Conservation (phyloP, 2,797 vertebrate genomes). For the Pyrrhura leucotis region DNA sequence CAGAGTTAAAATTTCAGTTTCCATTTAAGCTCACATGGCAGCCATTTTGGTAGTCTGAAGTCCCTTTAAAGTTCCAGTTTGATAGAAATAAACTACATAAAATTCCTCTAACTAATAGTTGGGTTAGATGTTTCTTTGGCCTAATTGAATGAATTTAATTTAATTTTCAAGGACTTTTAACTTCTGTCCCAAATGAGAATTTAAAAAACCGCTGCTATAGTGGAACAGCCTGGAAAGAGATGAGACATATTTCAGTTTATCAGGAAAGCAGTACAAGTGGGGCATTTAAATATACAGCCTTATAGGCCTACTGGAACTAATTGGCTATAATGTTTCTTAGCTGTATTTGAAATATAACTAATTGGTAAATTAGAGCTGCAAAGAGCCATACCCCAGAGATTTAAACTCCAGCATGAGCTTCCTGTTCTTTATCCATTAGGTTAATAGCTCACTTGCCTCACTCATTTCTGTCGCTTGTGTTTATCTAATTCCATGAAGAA, state of each 20-base stretch:
- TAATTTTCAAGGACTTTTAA: constrained; percentile 74
- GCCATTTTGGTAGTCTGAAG: constrained; percentile 4
- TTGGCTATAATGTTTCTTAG: constrained; percentile 52
- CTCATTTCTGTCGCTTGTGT: neutral
- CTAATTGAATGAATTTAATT: constrained; percentile 68
- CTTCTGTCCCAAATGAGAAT: constrained; percentile 64
- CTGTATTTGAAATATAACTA: constrained; percentile 64
- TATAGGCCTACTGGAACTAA: constrained; percentile 55
- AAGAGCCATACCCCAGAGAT: constrained; percentile 20
- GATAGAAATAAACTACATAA: constrained; percentile 49
- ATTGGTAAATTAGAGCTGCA: constrained; percentile 47
- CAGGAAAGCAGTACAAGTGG: constrained; percentile 40
- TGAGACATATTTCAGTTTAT: constrained; percentile 56
- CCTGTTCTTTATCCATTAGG: neutral
- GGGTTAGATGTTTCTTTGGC: constrained; percentile 43
- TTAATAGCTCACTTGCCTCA: neutral
- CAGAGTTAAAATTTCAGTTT: neutral
- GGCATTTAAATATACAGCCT: constrained; percentile 49
- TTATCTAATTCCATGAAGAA: neutral
- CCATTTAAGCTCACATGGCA: neutral
- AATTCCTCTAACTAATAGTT: constrained; percentile 41
- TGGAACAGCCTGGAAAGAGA: constrained; percentile 57
- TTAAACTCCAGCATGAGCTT: neutral
- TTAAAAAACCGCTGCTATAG: constrained; percentile 56
- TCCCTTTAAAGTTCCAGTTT: constrained; percentile 2